Evolutionary conservation across 2,888 invertebrate species (phyloP).

Genomic region (Dasypogon diadema): DNA sequence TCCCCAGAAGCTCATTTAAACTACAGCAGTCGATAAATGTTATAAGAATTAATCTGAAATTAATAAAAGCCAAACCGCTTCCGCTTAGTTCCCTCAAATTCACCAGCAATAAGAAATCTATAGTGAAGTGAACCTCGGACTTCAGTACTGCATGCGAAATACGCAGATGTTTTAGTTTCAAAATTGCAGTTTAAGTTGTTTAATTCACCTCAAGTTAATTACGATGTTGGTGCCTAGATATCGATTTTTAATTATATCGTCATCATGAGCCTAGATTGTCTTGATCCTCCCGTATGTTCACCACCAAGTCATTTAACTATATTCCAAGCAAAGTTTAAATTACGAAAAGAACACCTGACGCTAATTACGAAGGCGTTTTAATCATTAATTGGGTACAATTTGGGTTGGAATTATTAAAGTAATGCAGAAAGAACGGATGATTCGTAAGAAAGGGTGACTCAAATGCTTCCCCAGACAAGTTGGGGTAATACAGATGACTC

Average conservation of each 20-base stretch:
- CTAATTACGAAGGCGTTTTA: slow-evolving; percentile 39
- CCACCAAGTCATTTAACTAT: too few species aligned
- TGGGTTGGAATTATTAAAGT: slow-evolving; percentile 31
- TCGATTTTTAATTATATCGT: slow-evolving; percentile 31
- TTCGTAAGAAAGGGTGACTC: slow-evolving; percentile 3
- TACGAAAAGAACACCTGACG: slow-evolving; percentile 38
- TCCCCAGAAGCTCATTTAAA: too few species aligned
- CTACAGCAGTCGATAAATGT: too few species aligned
- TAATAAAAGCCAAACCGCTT: too few species aligned
- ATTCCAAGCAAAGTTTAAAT: background rate
- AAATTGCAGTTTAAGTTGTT: too few species aligned
- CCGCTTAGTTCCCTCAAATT: too few species aligned
- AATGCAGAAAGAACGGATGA: background rate
- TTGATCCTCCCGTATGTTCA: too few species aligned
- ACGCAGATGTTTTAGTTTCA: too few species aligned
- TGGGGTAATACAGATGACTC: background rate
- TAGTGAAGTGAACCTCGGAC: too few species aligned
- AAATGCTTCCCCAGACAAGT: background rate
- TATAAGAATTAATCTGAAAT: too few species aligned
- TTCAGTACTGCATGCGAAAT: too few species aligned
- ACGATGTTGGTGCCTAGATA: slow-evolving; percentile 7
- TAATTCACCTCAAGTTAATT: slow-evolving; percentile 31
- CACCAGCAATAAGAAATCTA: too few species aligned
- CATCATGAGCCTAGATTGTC: background rate
- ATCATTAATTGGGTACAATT: slow-evolving; percentile 36